Conservation (phyloP, 2,888 invertebrate species). For the Drosophila buzzatii region DNA sequence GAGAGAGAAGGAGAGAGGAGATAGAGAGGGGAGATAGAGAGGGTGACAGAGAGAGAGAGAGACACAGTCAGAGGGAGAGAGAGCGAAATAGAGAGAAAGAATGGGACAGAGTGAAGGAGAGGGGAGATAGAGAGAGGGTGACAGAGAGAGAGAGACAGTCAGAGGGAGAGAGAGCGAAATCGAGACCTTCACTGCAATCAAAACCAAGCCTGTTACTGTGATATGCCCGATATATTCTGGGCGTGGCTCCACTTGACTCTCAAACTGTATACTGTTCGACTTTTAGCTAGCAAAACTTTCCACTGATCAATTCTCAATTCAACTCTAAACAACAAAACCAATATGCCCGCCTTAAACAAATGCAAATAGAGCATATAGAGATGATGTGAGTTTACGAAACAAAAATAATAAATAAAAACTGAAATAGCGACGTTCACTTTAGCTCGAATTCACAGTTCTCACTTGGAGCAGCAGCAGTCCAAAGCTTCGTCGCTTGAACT, state of each 20-base stretch:
- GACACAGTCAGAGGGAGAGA: too few relatives aligned
- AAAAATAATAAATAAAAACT: background rate
- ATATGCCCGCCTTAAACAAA: background rate
- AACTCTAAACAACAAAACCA: background rate
- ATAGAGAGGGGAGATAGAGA: too few relatives aligned
- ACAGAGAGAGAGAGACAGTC: too few relatives aligned
- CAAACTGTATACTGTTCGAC: background rate
- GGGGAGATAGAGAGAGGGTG: too few relatives aligned
- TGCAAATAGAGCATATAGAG: background rate
- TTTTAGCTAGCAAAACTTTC: background rate
- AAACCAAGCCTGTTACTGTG: background rate
- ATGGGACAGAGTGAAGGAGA: too few relatives aligned
- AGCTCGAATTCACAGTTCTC: background rate
- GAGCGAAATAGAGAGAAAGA: too few relatives aligned
- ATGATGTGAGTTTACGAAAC: background rate
- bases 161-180: too few relatives aligned
- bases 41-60: too few relatives aligned
- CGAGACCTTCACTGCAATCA: too few relatives aligned
- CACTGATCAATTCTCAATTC: background rate
- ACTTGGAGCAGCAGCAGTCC: background rate
- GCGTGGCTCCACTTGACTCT: background rate
- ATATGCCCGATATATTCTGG: background rate
- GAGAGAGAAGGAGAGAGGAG: too few relatives aligned
- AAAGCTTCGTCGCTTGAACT: background rate
- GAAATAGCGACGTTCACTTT: background rate